Conservation (phyloP, 2,797 vertebrate species). For the Urosaurus nigricauda region DNA sequence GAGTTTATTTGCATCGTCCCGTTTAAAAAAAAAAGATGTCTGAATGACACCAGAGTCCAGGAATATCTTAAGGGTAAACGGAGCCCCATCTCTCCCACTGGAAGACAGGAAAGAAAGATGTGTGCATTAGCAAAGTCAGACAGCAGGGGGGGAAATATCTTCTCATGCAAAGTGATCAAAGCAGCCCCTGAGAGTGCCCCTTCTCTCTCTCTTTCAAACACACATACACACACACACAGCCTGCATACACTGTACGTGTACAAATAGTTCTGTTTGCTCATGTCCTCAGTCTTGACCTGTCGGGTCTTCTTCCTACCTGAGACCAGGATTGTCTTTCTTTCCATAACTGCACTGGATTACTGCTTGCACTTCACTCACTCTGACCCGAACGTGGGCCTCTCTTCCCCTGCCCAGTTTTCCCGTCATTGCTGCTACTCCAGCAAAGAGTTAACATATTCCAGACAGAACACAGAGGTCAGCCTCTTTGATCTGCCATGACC, state of each 20-base stretch:
- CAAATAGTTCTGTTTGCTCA: slow-evolving; percentile 36
- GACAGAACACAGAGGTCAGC: slow-evolving; percentile 22
- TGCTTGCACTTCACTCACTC: not conserved
- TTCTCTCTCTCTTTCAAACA: not conserved
- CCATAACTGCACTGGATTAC: too few relatives aligned
- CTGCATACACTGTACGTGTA: not conserved
- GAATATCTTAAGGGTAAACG: not conserved
- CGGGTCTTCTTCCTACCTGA: not conserved
- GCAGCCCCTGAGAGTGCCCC: slow-evolving; percentile 1
- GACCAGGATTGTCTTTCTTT: not conserved
- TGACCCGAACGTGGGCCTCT: not conserved
- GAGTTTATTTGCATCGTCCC: too few relatives aligned
- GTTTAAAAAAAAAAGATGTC: too few relatives aligned
- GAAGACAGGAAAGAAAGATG: not conserved
- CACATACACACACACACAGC: not conserved
- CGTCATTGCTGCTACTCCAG: not conserved
- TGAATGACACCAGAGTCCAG: too few relatives aligned
- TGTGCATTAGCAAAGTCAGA: not conserved
- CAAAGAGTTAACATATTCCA: slow-evolving; percentile 25
- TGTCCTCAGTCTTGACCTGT: not conserved
- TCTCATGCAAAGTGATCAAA: not conserved
- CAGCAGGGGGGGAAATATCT: slow-evolving; percentile 29
- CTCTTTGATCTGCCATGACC: slow-evolving; percentile 34
- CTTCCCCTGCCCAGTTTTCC: not conserved
- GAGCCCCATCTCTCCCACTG: not conserved